Percentiles rank a stretch among this genome's conserved stretches.
Evolutionary conservation across 2,888 invertebrate species (phyloP).

Genomic region (Nomada hirtipes): DNA sequence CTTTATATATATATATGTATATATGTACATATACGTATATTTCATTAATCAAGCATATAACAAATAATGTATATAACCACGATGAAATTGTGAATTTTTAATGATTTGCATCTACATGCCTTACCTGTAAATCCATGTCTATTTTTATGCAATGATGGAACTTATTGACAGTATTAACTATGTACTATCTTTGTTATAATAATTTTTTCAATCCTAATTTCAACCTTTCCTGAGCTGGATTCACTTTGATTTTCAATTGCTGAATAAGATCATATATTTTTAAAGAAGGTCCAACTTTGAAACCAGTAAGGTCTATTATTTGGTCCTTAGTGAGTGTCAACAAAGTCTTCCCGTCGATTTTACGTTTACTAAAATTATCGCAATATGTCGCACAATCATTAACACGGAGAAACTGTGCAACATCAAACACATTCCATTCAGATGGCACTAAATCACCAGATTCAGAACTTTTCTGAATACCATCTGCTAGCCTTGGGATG

Average conservation of each 20-base stretch:
- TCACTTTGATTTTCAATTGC: slow-evolving; percentile 94
- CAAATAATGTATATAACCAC: slow-evolving; percentile 57
- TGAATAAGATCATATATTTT: slow-evolving; percentile 97
- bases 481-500: slow-evolving; percentile 86
- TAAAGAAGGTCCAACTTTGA: slow-evolving; percentile 97
- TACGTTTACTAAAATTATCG: slow-evolving; percentile 87
- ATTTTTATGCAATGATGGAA: slow-evolving; percentile 73
- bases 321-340: slow-evolving; percentile 94
- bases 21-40: slow-evolving; percentile 11
- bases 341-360: slow-evolving; percentile 93
- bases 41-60: slow-evolving; percentile 59
- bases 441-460: slow-evolving; percentile 87
- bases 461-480: slow-evolving; percentile 85
- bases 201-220: slow-evolving; percentile 89
- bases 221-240: slow-evolving; percentile 89
- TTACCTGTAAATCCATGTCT: slow-evolving; percentile 81
- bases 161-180: slow-evolving; percentile 71
- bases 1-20: slow-evolving; percentile 4
- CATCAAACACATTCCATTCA: slow-evolving; percentile 94
- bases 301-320: slow-evolving; percentile 94
- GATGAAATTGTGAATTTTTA: slow-evolving; percentile 58
- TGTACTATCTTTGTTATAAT: slow-evolving; percentile 85
- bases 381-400: slow-evolving; percentile 91
- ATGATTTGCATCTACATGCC: slow-evolving; percentile 69
- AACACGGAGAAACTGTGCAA: slow-evolving; percentile 94